Evolutionary conservation across 2,797 vertebrate species (phyloP), one percentile per base, ranked within the genome.

Genomic region (Periophthalmus magnuspinnatus): DNA sequence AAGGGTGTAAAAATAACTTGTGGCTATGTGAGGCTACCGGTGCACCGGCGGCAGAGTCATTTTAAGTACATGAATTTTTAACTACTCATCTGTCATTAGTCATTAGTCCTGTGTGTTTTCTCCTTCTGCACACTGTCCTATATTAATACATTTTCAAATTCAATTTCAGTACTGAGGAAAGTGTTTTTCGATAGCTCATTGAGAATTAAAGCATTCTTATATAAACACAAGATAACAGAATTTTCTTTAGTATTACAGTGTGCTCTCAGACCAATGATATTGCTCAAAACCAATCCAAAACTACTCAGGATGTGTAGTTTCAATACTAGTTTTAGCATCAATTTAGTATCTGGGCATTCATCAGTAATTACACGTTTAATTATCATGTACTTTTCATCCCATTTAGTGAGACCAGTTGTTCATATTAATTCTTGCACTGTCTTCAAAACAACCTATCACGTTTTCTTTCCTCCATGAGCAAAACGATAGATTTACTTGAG

Each of bases 401-500:
- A 4, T 45, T 10, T 56, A n/a, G 21, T 10, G n/a, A n/a, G 54
- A 57, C 55, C 24, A 24, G 55, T 56, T 14, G 57, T 28, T 16
- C 22, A 28, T 28, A 57, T 57, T 11, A 55, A 28, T 57, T 57
- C 11, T 16, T 22, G 28, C 24, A 24, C 55, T 56, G 13, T 14
- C 13, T 56, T 16, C 11, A 28, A 7, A 57, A 32, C 24, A 28
- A 32, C 28, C 28, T 17, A 28, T 57, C 22, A 5, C 9, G 5
- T 21, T 62, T 62, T 62, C 13, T 19, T 11, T 22, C 34, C 36
- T 11, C 11, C 36, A 59, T 41, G n/a, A 62, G 21, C n/a, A 41
- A 64, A 64, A 48, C n/a, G 14, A 61, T 41, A 41, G 19, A 61
- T 38, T 61, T 61, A n/a, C 47, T 50, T 50, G 47, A 50, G 47